phyloP scores from a whole-genome alignment of 2,888 invertebrate species.

The Oligia strigilis region DNA sequence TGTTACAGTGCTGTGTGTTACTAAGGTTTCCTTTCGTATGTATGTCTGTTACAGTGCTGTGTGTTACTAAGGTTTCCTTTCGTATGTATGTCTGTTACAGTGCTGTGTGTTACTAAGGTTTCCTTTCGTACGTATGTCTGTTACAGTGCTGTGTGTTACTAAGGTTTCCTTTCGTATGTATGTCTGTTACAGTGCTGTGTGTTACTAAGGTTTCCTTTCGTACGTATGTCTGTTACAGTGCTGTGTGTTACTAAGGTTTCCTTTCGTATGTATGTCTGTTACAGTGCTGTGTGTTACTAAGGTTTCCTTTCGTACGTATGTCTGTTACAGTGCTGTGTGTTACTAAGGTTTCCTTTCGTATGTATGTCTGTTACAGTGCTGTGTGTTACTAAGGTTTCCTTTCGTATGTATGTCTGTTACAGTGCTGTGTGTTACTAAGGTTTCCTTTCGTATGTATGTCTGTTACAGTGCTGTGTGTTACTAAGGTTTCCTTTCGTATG shows the following conservation, averaged over 20 bases:
- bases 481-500: not conserved
- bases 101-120: not conserved
- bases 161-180: not conserved
- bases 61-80: not conserved
- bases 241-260: not conserved
- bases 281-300: not conserved
- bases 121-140: not conserved
- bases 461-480: not conserved
- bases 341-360: not conserved
- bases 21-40: not conserved
- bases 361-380: not conserved
- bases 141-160: not conserved
- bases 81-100: not conserved
- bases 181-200: not conserved
- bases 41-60: not conserved
- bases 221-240: not conserved
- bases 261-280: not conserved
- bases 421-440: not conserved
- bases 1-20: not conserved
- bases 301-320: not conserved
- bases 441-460: not conserved
- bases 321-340: not conserved
- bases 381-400: not conserved
- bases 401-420: not conserved
- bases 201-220: not conserved